Conservation (phyloP, 2,113 vertebrate genomes). For the Lathamus discolor region DNA sequence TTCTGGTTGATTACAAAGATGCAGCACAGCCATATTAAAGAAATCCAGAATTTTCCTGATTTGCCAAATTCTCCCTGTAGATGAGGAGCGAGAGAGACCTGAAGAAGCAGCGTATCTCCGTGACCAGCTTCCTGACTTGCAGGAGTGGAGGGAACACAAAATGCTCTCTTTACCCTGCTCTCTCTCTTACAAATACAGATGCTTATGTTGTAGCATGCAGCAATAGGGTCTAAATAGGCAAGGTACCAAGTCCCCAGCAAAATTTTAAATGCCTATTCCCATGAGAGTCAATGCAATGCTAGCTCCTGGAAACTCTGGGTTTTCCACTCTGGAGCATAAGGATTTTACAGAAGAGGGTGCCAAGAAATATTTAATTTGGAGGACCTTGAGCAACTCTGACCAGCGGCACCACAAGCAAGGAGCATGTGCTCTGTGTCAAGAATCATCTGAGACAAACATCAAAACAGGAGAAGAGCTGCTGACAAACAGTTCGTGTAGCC, state of each 20-base stretch:
- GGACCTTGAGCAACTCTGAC: not conserved
- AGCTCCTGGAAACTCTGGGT: not conserved
- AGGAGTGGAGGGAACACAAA: not conserved
- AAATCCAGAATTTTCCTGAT: not conserved
- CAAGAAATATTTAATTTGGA: not conserved
- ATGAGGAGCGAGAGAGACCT: not conserved
- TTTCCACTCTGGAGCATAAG: not conserved
- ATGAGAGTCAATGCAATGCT: not conserved
- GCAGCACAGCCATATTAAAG: not conserved
- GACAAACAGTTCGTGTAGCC: not conserved
- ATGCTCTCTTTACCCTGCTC: not conserved
- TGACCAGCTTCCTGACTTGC: not conserved
- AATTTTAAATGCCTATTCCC: not conserved
- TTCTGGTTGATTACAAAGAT: not conserved
- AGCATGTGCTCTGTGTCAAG: not conserved
- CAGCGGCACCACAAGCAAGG: not conserved
- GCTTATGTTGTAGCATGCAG: not conserved
- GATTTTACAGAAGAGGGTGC: not conserved
- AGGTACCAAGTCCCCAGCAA: not conserved
- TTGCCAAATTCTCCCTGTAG: not conserved
- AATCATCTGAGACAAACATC: not conserved
- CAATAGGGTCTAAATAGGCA: not conserved
- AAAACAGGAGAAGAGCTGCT: not conserved
- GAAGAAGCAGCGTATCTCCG: accelerated
- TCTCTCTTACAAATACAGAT: not conserved